Percentiles rank a stretch among this genome's conserved stretches.
These are phyloP conservation scores for Drosophila neocordata DNA, from an alignment of 1,140 invertebrate species.

Conservation along the genomic window DNA sequence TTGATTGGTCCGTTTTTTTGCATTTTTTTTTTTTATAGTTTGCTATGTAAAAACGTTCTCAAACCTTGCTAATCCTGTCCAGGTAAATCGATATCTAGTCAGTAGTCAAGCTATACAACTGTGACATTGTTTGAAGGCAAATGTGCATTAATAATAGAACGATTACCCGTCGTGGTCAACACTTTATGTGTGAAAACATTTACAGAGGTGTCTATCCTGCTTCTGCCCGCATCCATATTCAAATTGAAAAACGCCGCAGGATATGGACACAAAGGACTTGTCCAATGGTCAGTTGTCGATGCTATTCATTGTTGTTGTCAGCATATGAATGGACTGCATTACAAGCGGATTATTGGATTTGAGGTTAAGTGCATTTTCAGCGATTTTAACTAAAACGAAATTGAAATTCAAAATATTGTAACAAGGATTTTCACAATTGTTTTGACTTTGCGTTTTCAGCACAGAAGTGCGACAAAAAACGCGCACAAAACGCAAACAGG, in stretches of 20 bases:
- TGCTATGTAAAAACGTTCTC: conserved; percentile 19
- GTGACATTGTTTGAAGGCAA: conserved; percentile 65
- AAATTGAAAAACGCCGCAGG: conserved; percentile 67
- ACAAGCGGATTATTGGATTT: conserved; percentile 81
- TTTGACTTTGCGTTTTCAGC: conserved; percentile 54
- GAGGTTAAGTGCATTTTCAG: conserved; percentile 73
- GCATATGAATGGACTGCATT: conserved; percentile 63
- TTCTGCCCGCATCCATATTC: conserved; percentile 56
- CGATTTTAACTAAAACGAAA: conserved; percentile 50
- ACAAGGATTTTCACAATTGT: conserved; percentile 62
- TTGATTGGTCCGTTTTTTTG: too few species aligned
- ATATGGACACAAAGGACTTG: conserved; percentile 43
- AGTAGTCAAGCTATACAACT: conserved; percentile 53
- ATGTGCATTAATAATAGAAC: conserved; percentile 74
- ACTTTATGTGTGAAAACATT: conserved; percentile 53
- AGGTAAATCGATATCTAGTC: conserved; percentile 50
- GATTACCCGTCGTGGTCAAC: conserved; percentile 72
- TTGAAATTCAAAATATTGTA: conserved; percentile 24
- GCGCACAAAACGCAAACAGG: conserved; percentile 40
- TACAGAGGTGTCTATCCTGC: conserved; percentile 6
- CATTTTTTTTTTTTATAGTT: too few species aligned
- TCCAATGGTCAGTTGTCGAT: conserved; percentile 30
- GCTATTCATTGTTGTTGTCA: neutral
- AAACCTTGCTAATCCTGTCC: conserved; percentile 53
- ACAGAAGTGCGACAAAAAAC: conserved; percentile 51